These are phyloP conservation scores for Amblyteles armatorius DNA, from an alignment of 2,888 invertebrate genomes.

Conservation along the genomic window DNA sequence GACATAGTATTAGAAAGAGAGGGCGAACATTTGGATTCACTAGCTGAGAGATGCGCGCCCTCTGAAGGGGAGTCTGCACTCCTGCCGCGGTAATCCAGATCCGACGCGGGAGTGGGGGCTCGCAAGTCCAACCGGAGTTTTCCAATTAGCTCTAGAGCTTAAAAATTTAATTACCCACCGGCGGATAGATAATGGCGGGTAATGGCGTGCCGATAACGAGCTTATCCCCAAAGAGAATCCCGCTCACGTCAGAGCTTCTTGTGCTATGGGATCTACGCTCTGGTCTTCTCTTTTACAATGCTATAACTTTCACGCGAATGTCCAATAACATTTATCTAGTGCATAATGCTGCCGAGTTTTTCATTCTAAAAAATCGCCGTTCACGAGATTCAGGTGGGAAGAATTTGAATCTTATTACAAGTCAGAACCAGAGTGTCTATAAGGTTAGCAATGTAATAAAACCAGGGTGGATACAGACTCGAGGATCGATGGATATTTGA, in stretches of 20 bases:
- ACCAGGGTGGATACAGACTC: slow-evolving; percentile 8
- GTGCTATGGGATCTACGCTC: background rate
- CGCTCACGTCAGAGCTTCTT: background rate
- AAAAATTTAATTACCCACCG: slow-evolving; percentile 78
- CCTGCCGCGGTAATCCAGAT: slow-evolving; percentile 33
- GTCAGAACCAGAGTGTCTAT: background rate
- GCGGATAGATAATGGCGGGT: slow-evolving; percentile 76
- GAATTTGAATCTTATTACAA: background rate
- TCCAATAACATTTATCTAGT: background rate
- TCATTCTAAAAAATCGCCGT: background rate
- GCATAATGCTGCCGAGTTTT: background rate
- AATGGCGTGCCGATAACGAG: slow-evolving; percentile 57
- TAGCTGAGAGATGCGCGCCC: background rate
- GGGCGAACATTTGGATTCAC: slow-evolving; percentile 27
- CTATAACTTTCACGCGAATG: background rate
- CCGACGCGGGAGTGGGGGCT: slow-evolving; percentile 3
- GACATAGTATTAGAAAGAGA: slow-evolving; percentile 4
- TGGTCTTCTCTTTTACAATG: background rate
- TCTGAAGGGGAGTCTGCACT: background rate
- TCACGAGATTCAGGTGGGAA: too few relatives aligned
- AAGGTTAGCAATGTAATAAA: background rate
- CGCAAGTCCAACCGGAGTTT: slow-evolving; percentile 75
- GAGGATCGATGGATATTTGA: slow-evolving; percentile 49
- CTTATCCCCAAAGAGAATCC: slow-evolving; percentile 48
- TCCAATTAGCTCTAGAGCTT: slow-evolving; percentile 76